Conservation (phyloP, 2,888 invertebrate species). For the Drosophila emarginata region DNA sequence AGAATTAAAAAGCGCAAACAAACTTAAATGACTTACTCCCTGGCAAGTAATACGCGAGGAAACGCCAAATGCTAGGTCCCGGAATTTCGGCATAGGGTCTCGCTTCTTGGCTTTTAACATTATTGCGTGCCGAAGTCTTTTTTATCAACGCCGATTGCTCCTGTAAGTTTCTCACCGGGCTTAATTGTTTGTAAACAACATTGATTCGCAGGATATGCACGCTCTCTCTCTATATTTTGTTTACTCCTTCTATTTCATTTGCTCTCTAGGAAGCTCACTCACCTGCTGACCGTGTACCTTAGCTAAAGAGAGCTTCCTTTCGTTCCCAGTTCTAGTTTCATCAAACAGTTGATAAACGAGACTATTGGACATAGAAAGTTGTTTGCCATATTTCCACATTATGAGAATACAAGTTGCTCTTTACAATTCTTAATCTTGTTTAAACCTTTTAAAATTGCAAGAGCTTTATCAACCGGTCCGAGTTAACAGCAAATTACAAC, state of each 20-base stretch:
- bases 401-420: no score
- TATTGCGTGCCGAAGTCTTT: slow-evolving; percentile 37
- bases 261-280: slow-evolving; percentile 41
- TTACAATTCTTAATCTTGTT: no score
- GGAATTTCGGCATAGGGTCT: slow-evolving; percentile 68
- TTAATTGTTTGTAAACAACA: slow-evolving; percentile 61
- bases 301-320: slow-evolving; percentile 29
- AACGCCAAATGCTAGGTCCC: slow-evolving; percentile 64
- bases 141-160: slow-evolving; percentile 37
- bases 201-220: slow-evolving; percentile 20
- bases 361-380: not conserved
- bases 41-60: slow-evolving; percentile 70
- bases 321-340: not conserved
- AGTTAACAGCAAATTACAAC: slow-evolving; percentile 25
- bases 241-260: not conserved
- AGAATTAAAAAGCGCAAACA: not conserved
- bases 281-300: slow-evolving; percentile 58
- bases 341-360: slow-evolving; percentile 41
- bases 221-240: slow-evolving; percentile 13
- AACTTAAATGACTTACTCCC: slow-evolving; percentile 59
- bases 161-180: slow-evolving; percentile 27
- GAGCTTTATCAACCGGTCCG: slow-evolving; percentile 28
- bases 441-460: not conserved
- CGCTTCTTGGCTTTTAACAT: slow-evolving; percentile 72
- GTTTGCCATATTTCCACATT: slow-evolving; percentile 46